Evolutionary conservation across 2,888 invertebrate species (phyloP), one percentile per base, ranked within the genome.

Genomic region (Cheilosia scutellata): DNA sequence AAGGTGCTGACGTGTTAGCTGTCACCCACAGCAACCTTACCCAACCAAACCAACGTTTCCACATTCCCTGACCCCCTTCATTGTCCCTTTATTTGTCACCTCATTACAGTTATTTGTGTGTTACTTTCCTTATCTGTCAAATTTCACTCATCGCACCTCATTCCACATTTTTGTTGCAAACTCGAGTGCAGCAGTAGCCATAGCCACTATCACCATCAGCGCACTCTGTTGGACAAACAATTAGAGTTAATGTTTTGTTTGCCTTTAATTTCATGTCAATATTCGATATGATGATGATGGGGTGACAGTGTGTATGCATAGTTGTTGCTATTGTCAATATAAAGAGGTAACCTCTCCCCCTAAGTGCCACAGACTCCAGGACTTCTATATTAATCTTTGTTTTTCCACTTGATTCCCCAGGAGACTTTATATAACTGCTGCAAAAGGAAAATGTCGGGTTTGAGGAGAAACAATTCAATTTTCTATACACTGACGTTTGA

Each of bases 181-280:
- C 31, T 76, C 63, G 40, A 82, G 76, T 77, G 77, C 77, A 82
- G 65, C 66, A 65, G 51, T 65, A 76, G 11, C 62, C 11, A n/a
- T n/a, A 44, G 13, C 9, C 51, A n/a, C 11, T 13, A 68, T 9
- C 53, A 47, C 37, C 47, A 44, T 57, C 31, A 82, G 82, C 77
- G 77, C 82, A 82, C 82, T 78, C 72, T 82, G 72, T 72, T 82
- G 82, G 82, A 62, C 78, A 82, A 82, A 82, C 82, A 82, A 78
- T 82, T 82, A 82, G 60, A 82, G 71, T 82, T 82, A 82, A 82
- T 82, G 72, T 78, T 82, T 49, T 82, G 82, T 82, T 78, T 82
- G 78, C 31, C 60, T 72, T 82, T 82, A 78, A 82, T 82, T 82
- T 72, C 70, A 62, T 77, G 82, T 82, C 82, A 77, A 82, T 68